phyloP scores from a whole-genome alignment of 2,113 vertebrate genomes.

The Lepisosteus oculatus region DNA sequence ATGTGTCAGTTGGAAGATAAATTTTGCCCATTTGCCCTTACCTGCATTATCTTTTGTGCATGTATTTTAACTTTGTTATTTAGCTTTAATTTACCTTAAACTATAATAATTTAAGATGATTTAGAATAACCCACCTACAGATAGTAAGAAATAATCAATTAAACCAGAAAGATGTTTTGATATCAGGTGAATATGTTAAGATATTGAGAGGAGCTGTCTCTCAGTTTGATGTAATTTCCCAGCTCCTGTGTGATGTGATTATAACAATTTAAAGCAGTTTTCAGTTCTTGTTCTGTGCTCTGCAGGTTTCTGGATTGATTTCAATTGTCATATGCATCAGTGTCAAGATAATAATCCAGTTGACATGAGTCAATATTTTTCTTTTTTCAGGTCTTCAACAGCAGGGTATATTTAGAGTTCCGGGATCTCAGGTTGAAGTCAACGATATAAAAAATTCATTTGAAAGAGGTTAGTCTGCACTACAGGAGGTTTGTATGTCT shows the following conservation, averaged over 20 bases:
- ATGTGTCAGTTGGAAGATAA: too few relatives aligned
- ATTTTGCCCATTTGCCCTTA: too few relatives aligned
- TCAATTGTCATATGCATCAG: background rate
- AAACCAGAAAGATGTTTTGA: too few relatives aligned
- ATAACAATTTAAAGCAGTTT: background rate
- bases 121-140: too few relatives aligned
- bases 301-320: constrained; percentile 4
- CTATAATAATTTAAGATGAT: too few relatives aligned
- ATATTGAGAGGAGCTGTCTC: background rate
- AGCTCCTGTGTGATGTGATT: background rate
- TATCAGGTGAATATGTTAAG: too few relatives aligned
- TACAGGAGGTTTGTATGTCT: constrained; percentile 21
- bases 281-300: background rate
- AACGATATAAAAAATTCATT: constrained; percentile 99
- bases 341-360: constrained; percentile 2
- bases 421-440: constrained; percentile 96
- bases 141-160: too few relatives aligned
- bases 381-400: constrained; percentile 86
- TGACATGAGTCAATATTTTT: constrained; percentile 17
- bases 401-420: constrained; percentile 95
- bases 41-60: too few relatives aligned
- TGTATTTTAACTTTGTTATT: too few relatives aligned
- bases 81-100: too few relatives aligned
- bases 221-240: constrained; percentile 20
- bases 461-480: constrained; percentile 83